Percentiles rank a stretch among this genome's conserved stretches.
phyloP scores from a whole-genome alignment of 2,888 invertebrate genomes.

The Neoaliturus tenellus region DNA sequence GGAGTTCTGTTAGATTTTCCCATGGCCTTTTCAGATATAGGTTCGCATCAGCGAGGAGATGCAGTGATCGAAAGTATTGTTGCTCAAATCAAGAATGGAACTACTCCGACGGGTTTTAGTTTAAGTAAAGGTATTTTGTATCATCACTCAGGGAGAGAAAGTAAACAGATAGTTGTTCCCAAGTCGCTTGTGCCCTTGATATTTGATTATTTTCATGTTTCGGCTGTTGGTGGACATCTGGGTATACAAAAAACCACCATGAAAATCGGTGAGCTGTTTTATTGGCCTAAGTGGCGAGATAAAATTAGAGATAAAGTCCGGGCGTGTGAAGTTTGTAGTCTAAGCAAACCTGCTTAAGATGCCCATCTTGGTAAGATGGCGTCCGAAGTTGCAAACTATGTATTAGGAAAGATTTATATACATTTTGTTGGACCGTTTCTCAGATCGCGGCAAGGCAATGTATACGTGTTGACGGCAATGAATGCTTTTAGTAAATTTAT shows the following conservation, averaged over 20 bases:
- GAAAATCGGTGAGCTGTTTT: background rate
- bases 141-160: too few relatives aligned
- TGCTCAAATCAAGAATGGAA: background rate
- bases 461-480: background rate
- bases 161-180: too few relatives aligned
- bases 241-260: background rate
- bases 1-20: background rate
- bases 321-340: background rate
- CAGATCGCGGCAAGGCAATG: background rate
- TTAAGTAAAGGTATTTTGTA: too few relatives aligned
- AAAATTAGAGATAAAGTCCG: background rate
- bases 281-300: background rate
- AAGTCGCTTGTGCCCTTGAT: too few relatives aligned
- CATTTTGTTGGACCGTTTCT: background rate
- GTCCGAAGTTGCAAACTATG: background rate
- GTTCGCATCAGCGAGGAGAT: background rate
- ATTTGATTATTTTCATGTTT: background rate
- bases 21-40: background rate
- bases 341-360: background rate
- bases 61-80: background rate
- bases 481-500: background rate
- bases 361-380: background rate
- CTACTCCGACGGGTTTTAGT: too few relatives aligned
- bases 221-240: background rate
- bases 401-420: background rate